phyloP scores from a whole-genome alignment of 2,113 vertebrate genomes.

The Rattus rattus region DNA sequence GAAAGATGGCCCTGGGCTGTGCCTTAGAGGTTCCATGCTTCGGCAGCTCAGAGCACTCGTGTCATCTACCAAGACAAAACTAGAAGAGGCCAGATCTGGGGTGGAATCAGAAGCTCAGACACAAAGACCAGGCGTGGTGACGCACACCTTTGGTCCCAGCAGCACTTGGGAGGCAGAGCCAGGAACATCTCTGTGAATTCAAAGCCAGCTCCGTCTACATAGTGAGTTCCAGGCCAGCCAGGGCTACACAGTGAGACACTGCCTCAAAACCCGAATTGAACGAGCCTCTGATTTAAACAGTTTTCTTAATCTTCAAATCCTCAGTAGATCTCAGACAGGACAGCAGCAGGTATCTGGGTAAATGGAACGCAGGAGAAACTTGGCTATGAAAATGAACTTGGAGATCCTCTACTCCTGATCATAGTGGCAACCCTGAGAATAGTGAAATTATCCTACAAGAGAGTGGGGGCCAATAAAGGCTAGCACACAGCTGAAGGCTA shows the following conservation, averaged over 20 bases:
- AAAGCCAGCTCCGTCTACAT: not conserved
- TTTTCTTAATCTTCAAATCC: slow-evolving; percentile 15
- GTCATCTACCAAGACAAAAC: not conserved
- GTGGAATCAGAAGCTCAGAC: not conserved
- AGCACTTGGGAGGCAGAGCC: not conserved
- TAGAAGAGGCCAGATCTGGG: not conserved
- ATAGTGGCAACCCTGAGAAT: not conserved
- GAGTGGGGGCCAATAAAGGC: not conserved
- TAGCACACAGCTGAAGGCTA: not conserved
- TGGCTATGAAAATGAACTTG: not conserved
- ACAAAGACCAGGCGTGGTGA: not conserved
- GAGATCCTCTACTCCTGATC: not conserved
- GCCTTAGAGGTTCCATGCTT: not conserved
- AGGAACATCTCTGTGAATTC: not conserved
- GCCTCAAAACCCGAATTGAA: not conserved
- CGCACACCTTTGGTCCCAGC: not conserved
- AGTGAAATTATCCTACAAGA: not conserved
- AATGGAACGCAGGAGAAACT: not conserved
- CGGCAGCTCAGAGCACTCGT: not conserved
- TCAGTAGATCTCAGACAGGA: not conserved
- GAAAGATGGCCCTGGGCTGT: not conserved
- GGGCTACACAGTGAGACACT: not conserved
- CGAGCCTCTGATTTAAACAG: not conserved
- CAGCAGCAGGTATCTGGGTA: not conserved
- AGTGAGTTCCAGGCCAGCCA: not conserved